Conservation (phyloP, 2,797 vertebrate genomes). For the Pogonophryne albipinna region DNA sequence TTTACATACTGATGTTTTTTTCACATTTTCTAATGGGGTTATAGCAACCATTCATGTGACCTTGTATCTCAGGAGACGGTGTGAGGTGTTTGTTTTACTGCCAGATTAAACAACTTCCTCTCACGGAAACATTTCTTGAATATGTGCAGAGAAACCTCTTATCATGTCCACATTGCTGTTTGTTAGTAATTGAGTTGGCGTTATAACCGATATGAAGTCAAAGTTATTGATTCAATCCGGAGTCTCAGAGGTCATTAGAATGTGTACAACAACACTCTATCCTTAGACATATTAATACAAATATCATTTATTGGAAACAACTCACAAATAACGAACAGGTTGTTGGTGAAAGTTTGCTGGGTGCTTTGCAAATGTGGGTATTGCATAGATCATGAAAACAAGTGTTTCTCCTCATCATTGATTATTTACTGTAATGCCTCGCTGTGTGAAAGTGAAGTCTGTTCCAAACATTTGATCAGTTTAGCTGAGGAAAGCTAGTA, state of each 20-base stretch:
- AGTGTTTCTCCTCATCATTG: too few relatives aligned
- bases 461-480: background rate
- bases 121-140: background rate
- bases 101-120: background rate
- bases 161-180: background rate
- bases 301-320: background rate
- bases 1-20: too few relatives aligned
- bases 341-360: background rate
- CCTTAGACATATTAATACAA: background rate
- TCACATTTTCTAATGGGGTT: too few relatives aligned
- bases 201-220: background rate
- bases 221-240: slow-evolving; percentile 3
- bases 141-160: background rate
- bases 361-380: background rate
- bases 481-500: background rate
- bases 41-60: too few relatives aligned
- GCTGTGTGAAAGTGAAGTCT: background rate
- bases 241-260: background rate
- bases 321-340: background rate
- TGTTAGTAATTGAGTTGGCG: background rate
- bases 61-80: background rate
- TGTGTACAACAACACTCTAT: background rate
- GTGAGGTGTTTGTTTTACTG: background rate
- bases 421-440: too few relatives aligned
- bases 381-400: background rate